phyloP scores from a whole-genome alignment of 1,140 invertebrate genomes.

The Linepithema humile region DNA sequence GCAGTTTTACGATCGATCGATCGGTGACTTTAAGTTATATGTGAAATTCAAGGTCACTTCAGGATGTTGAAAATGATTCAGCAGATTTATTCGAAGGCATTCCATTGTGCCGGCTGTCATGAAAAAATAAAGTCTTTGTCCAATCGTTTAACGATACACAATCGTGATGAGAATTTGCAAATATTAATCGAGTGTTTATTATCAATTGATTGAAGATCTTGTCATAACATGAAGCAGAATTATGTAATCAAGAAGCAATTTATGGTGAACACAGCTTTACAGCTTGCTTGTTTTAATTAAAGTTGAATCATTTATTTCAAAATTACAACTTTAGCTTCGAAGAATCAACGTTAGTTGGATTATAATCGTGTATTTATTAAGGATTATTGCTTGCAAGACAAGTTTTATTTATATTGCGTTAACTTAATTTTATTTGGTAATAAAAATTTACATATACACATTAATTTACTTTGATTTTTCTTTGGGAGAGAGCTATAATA shows the following conservation, averaged over 20 bases:
- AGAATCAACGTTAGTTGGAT: not conserved
- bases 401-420: too few species aligned
- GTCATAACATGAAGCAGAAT: not conserved
- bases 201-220: not conserved
- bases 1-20: constrained; percentile 73
- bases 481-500: too few species aligned
- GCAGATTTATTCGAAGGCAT: not conserved
- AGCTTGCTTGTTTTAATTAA: not conserved
- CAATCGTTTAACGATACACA: constrained; percentile 40
- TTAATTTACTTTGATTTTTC: too few species aligned
- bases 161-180: too few species aligned
- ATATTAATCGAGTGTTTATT: not conserved
- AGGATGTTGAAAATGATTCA: not conserved
- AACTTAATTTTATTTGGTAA: too few species aligned
- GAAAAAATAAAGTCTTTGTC: constrained; percentile 42
- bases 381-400: not conserved
- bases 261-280: not conserved
- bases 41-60: constrained; percentile 44
- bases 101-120: not conserved
- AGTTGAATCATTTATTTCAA: not conserved
- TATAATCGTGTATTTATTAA: not conserved
- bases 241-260: too few species aligned
- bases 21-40: constrained; percentile 45
- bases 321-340: not conserved
- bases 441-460: not conserved